Evolutionary conservation across 2,888 invertebrate genomes (phyloP), one percentile per base, ranked within the genome.

Genomic region (Thecocarcelia acutangulata): DNA sequence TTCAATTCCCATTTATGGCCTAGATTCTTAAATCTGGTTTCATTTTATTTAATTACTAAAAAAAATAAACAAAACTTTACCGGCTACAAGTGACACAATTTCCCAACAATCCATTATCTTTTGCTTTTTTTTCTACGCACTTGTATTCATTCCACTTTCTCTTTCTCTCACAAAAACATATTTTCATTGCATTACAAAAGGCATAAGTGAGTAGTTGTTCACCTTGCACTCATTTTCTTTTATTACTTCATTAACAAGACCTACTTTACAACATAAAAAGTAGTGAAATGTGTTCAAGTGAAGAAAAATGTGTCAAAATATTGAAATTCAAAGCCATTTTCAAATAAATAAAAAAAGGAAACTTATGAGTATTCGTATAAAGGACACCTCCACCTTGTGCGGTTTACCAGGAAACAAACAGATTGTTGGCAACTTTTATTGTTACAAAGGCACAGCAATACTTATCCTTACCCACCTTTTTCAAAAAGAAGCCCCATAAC

Each of bases 301-400:
- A 56, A 46, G 64, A 63, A 37, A 56, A 63, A 70, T 70, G 44
- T 70, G 64, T 70, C 58, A 63, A 58, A 77, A 56, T 70, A 63
- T 40, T 68, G 44, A 42, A 68, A 33, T n/a, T 15, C 15, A 33
- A 28, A 59, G 52, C 48, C 13, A 52, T 48, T 66, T 66, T 68
- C 42, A 37, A 19, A 12, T 13, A 46, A 15, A 56, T 5, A 21
- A 13, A 19, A 33, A 9, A 28, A 44, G 12, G 9, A 37, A 61
- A 37, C 33, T 37, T 50, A 37, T 12, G 21, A 17, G n/a, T n/a
- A n/a, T n/a, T n/a, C n/a, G n/a, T n/a, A n/a, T n/a, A 15, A 1
- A 37, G 13, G 6, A 33, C 21, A 33, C 6, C n/a, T 40, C 58
- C 37, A 0, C 12, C 37, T 3, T 15, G 37, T 70, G 48, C n/a